Conservation (phyloP, 2,113 vertebrate genomes). For the Xenotilapia leptura region DNA sequence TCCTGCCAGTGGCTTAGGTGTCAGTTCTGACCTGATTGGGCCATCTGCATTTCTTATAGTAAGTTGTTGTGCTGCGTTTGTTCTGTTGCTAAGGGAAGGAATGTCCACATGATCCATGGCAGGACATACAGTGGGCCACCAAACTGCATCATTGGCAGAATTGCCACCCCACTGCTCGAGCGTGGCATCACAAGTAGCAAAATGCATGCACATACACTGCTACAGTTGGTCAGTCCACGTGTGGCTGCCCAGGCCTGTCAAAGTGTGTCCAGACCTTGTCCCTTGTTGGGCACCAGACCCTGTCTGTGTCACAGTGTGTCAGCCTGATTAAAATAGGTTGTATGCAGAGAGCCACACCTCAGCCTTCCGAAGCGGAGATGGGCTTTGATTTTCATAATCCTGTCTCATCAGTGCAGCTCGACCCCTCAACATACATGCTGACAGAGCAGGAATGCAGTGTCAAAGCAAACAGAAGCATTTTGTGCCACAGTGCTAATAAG, state of each 20-base stretch:
- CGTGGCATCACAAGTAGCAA: constrained; percentile 11
- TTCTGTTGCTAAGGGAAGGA: constrained; percentile 41
- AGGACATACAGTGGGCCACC: constrained; percentile 30
- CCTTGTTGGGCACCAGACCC: constrained; percentile 20
- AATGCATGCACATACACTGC: constrained; percentile 13
- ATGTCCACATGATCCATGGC: constrained; percentile 26
- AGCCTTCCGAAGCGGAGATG: constrained; percentile 40
- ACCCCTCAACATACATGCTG: constrained; percentile 41
- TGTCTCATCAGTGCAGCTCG: constrained; percentile 43
- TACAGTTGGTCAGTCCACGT: constrained; percentile 17
- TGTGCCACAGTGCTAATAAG: constrained; percentile 16
- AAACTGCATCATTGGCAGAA: constrained; percentile 49
- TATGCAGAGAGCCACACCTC: constrained; percentile 41
- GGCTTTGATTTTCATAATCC: constrained; percentile 66
- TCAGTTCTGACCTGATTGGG: constrained; percentile 32
- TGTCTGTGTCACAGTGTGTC: constrained; percentile 43
- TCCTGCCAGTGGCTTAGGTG: constrained; percentile 26
- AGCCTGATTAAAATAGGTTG: constrained; percentile 50
- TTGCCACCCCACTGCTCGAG: constrained; percentile 12
- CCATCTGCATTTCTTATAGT: constrained; percentile 24
- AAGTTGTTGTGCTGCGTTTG: constrained; percentile 22
- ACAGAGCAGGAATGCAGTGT: constrained; percentile 42
- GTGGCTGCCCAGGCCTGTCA: constrained; percentile 44
- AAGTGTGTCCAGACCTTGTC: constrained; percentile 24
- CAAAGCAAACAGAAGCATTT: constrained; percentile 25